phyloP scores from a whole-genome alignment of 2,888 invertebrate species.

The Acrocyrtus sp. region DNA sequence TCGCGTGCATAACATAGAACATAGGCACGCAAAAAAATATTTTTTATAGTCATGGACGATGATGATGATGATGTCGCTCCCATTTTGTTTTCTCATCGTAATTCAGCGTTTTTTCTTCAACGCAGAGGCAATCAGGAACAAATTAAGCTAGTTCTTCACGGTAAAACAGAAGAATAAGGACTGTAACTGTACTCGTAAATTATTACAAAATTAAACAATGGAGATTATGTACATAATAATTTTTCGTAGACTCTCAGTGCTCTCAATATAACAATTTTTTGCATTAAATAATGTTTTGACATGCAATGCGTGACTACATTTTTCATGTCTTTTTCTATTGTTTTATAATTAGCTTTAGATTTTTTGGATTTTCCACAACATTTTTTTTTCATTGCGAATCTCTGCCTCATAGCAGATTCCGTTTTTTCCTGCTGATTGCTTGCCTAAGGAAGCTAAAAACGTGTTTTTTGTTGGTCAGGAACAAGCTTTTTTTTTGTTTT shows the following conservation, averaged over 20 bases:
- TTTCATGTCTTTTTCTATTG: neutral
- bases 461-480: too few species aligned
- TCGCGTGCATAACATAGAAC: neutral
- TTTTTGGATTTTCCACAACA: neutral
- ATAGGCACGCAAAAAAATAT: neutral
- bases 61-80: neutral
- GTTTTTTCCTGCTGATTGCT: too few species aligned
- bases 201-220: neutral
- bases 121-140: neutral
- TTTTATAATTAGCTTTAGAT: neutral
- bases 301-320: neutral
- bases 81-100: neutral
- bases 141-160: neutral
- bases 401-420: too few species aligned
- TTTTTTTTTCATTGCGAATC: too few species aligned
- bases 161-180: neutral
- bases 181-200: neutral
- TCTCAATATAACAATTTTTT: neutral
- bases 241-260: neutral
- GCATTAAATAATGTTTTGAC: neutral
- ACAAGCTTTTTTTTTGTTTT: too few species aligned
- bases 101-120: neutral
- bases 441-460: too few species aligned
- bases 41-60: neutral
- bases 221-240: neutral